Conservation (phyloP, 2,888 invertebrate genomes). For the Ceraclea dissimilis region DNA sequence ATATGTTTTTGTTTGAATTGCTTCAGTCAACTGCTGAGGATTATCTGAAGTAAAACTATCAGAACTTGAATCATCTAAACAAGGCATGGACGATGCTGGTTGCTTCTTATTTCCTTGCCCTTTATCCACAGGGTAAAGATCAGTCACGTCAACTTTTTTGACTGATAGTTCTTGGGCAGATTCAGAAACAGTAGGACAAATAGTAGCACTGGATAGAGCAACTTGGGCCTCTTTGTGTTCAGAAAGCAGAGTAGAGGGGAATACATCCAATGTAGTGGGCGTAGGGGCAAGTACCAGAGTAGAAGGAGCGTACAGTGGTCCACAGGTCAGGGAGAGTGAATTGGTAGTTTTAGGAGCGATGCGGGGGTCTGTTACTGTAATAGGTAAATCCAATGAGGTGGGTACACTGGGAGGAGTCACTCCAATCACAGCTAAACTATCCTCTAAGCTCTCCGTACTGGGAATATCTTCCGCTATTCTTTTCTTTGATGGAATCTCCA, state of each 20-base stretch:
- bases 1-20: constrained; percentile 32
- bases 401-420: constrained; percentile 53
- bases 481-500: constrained; percentile 60
- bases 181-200: not conserved
- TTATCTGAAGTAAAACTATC: constrained; percentile 35
- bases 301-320: constrained; percentile 23
- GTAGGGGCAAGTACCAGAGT: constrained; percentile 2
- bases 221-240: not conserved
- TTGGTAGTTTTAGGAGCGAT: constrained; percentile 52
- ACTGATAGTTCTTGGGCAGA: not conserved
- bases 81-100: constrained; percentile 26
- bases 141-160: not conserved
- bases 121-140: not conserved
- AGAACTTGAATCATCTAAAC: constrained; percentile 33
- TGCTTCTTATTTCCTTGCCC: constrained; percentile 29
- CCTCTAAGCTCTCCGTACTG: constrained; percentile 38
- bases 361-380: constrained; percentile 68
- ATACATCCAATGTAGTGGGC: not conserved
- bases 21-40: constrained; percentile 27
- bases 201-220: not conserved
- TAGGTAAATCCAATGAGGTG: constrained; percentile 65
- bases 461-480: constrained; percentile 31
- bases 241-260: not conserved
- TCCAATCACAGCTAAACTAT: constrained; percentile 52
- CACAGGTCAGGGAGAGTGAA: constrained; percentile 32